Conservation (phyloP, 2,797 vertebrate genomes). For the Sparus aurata region DNA sequence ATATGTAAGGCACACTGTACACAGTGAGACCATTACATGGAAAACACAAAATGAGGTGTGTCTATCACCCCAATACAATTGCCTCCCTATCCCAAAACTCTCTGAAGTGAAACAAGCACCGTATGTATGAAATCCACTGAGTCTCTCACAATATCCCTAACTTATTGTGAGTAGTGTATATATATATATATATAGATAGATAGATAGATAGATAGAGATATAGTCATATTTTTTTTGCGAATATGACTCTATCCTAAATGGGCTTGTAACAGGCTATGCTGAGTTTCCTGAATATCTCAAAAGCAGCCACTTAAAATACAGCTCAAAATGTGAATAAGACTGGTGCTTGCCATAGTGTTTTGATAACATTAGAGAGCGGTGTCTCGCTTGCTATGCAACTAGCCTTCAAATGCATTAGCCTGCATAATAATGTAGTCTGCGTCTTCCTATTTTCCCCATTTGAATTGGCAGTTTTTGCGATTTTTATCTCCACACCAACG, state of each 20-base stretch:
- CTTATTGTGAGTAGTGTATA: no score
- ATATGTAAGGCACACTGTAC: no score
- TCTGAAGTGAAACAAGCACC: no score
- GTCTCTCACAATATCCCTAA: no score
- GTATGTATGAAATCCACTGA: no score
- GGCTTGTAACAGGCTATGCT: constrained; percentile 23
- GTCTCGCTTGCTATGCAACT: constrained; percentile 10
- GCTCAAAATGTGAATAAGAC: constrained; percentile 48
- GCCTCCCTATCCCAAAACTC: no score
- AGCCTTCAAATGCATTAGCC: constrained; percentile 26
- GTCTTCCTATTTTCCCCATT: neutral
- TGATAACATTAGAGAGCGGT: constrained; percentile 29
- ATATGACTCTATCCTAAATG: constrained; percentile 5
- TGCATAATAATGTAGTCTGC: constrained; percentile 29
- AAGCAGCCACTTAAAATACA: constrained; percentile 5
- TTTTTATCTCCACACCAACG: constrained; percentile 55
- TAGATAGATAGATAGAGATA: no score
- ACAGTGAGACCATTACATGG: no score
- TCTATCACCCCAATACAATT: no score
- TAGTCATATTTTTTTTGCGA: no score
- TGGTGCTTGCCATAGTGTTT: constrained; percentile 21
- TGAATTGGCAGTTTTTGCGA: constrained; percentile 39
- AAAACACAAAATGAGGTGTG: no score
- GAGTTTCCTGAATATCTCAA: constrained; percentile 28
- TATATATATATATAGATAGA: no score